Percentiles rank a stretch among this genome's conserved stretches.
These are phyloP conservation scores for Aricia artaxerxes DNA, from an alignment of 2,888 invertebrate genomes.

Conservation along the genomic window DNA sequence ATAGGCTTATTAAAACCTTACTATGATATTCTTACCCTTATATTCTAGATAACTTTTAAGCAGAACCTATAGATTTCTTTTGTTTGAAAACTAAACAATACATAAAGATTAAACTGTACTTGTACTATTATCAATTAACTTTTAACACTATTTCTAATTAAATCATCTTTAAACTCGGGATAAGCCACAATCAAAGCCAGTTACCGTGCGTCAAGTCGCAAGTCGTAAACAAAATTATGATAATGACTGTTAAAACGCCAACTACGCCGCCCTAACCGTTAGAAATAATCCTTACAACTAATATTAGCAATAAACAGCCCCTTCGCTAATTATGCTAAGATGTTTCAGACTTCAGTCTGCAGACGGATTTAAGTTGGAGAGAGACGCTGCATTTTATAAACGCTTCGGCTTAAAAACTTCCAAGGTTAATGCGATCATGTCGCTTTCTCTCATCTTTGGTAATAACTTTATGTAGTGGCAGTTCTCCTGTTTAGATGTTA, in stretches of 20 bases:
- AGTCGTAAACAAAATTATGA: constrained; percentile 54
- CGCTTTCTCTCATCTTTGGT: constrained; percentile 4
- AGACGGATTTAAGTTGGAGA: constrained; percentile 52
- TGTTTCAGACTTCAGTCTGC: constrained; percentile 66
- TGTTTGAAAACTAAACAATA: too few relatives aligned
- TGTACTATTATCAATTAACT: background rate
- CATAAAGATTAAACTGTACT: background rate
- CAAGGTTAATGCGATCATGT: constrained; percentile 27
- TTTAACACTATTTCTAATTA: background rate
- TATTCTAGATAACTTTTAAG: too few relatives aligned
- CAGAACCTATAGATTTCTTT: too few relatives aligned
- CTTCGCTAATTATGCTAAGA: constrained; percentile 78
- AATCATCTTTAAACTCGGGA: background rate
- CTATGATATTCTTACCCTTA: too few relatives aligned
- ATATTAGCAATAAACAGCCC: constrained; percentile 78
- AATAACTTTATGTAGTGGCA: background rate
- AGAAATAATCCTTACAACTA: constrained; percentile 76
- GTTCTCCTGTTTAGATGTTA: too few relatives aligned
- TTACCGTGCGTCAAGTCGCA: constrained; percentile 37
- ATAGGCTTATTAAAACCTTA: too few relatives aligned
- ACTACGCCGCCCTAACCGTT: constrained; percentile 50
- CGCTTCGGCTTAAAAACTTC: constrained; percentile 31
- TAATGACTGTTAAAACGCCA: constrained; percentile 58
- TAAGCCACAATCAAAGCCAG: background rate
- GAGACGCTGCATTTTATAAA: constrained; percentile 44